Evolutionary conservation across 2,888 invertebrate species (phyloP).

Genomic region (Aphelenchoides bicaudatus): DNA sequence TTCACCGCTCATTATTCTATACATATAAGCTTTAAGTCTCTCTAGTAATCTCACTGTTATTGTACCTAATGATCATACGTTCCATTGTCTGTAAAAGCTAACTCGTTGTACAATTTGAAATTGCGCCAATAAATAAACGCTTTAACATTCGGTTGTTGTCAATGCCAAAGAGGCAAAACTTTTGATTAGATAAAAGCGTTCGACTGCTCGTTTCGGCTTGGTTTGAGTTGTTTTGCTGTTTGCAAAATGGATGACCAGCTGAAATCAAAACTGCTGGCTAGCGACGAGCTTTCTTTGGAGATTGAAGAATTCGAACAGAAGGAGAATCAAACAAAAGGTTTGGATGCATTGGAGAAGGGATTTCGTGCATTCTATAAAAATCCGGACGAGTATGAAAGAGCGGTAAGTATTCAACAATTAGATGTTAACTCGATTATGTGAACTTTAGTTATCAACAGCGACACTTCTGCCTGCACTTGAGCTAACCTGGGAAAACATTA

Average conservation of each 20-base stretch:
- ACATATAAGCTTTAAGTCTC: too few relatives aligned
- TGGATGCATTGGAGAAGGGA: not conserved
- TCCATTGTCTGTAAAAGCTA: not conserved
- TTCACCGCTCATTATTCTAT: not conserved
- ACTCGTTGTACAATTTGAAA: not conserved
- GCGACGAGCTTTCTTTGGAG: slow-evolving; percentile 13
- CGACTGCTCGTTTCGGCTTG: not conserved
- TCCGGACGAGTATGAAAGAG: slow-evolving; percentile 2
- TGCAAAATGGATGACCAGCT: slow-evolving; percentile 9
- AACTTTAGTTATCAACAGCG: slow-evolving; percentile 39
- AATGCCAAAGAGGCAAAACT: too few relatives aligned
- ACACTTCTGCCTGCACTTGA: slow-evolving; percentile 47
- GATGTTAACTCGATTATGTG: not conserved
- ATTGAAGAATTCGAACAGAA: slow-evolving; percentile 17
- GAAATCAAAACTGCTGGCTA: slow-evolving; percentile 12
- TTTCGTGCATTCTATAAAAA: not conserved
- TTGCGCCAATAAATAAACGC: too few relatives aligned
- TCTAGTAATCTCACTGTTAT: not conserved
- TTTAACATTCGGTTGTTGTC: not conserved
- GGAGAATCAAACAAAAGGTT: too few relatives aligned
- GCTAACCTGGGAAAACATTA: slow-evolving; percentile 51
- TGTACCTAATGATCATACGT: not conserved
- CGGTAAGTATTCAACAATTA: slow-evolving; percentile 3
- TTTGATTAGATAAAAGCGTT: slow-evolving; percentile 9
- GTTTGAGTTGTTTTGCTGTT: not conserved